Evolutionary conservation across 2,888 invertebrate genomes (phyloP).

Genomic region (Lampropteryx suffumata): DNA sequence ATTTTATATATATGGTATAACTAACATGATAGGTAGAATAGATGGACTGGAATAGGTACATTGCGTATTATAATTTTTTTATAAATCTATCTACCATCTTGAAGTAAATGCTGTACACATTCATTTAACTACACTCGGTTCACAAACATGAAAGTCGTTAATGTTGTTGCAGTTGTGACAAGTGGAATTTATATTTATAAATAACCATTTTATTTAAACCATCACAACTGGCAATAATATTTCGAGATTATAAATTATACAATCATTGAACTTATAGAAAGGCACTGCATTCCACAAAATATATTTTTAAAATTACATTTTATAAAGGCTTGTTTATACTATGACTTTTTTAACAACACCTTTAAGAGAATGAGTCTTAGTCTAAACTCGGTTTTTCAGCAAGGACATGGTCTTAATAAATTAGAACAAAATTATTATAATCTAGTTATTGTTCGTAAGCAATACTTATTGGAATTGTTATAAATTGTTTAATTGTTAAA

Average conservation of each 20-base stretch:
- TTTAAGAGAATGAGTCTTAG: background rate
- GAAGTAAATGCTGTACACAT: background rate
- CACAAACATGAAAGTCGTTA: conserved; percentile 37
- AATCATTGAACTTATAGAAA: conserved; percentile 42
- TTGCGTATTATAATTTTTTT: too few species aligned
- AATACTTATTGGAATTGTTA: conserved; percentile 36
- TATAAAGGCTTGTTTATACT: conserved; percentile 17
- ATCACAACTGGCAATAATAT: conserved; percentile 54
- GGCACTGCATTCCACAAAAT: conserved; percentile 69
- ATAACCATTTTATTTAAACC: conserved; percentile 35
- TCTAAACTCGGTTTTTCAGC: conserved; percentile 20
- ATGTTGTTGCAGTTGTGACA: conserved; percentile 54
- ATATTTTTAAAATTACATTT: conserved; percentile 50
- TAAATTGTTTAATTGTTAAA: conserved; percentile 28
- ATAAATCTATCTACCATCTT: too few species aligned
- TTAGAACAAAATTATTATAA: conserved; percentile 38
- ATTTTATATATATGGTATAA: too few species aligned
- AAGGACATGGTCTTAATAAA: conserved; percentile 30
- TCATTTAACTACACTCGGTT: conserved; percentile 30
- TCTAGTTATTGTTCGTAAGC: conserved; percentile 33
- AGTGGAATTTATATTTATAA: conserved; percentile 28
- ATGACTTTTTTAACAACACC: too few species aligned
- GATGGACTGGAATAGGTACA: too few species aligned
- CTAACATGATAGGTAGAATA: too few species aligned
- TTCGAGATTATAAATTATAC: conserved; percentile 38